Evolutionary conservation across 1,140 invertebrate genomes (phyloP).

Genomic region (Drosophila repletoides): DNA sequence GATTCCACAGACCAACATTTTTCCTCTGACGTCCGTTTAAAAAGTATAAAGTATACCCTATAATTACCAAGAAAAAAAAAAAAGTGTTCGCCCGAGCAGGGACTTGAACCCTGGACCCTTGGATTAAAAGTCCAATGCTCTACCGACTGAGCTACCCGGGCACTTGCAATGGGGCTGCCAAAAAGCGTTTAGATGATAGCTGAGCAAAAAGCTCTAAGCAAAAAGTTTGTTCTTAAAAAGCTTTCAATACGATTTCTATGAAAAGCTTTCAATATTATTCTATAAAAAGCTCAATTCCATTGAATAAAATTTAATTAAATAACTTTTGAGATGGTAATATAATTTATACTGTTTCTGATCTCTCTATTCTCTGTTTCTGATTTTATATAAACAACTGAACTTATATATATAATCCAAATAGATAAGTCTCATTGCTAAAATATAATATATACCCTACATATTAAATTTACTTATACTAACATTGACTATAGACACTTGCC

Average conservation of each 20-base stretch:
- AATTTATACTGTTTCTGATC: too few species aligned
- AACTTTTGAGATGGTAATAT: too few species aligned
- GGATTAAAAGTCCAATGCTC: slow-evolving; percentile 91
- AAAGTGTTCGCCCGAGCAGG: slow-evolving; percentile 87
- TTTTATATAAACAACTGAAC: too few species aligned
- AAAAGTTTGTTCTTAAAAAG: background rate
- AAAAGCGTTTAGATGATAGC: background rate
- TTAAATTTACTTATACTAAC: too few species aligned
- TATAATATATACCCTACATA: too few species aligned
- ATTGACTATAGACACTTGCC: too few species aligned
- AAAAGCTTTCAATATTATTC: slow-evolving; percentile 1
- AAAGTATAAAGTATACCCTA: background rate
- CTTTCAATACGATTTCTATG: background rate
- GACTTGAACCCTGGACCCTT: slow-evolving; percentile 91
- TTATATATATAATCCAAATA: too few species aligned
- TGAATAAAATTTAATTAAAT: too few species aligned
- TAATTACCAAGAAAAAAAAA: slow-evolving; percentile 1
- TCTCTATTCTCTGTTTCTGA: too few species aligned
- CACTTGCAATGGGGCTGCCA: slow-evolving; percentile 44
- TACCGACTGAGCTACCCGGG: slow-evolving; percentile 91
- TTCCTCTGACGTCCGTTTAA: background rate
- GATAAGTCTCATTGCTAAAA: too few species aligned
- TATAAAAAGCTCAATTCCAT: background rate
- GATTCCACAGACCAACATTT: background rate
- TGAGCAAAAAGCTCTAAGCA: background rate